Conservation (phyloP, 2,113 vertebrate genomes). For the Heliornis fulica region DNA sequence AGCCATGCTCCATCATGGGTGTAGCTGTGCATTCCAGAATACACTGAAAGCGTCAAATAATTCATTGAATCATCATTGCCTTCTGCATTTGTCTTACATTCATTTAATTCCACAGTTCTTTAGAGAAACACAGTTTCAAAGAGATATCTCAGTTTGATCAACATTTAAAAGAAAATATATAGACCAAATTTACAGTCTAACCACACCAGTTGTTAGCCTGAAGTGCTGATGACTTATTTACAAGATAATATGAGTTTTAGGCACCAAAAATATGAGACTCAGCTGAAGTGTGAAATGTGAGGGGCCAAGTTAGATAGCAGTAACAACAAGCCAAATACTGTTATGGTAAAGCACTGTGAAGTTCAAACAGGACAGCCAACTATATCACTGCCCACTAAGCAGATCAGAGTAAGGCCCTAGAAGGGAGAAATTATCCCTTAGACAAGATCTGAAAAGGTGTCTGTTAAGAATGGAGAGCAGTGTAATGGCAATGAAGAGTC, state of each 20-base stretch:
- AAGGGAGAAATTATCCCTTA: background rate
- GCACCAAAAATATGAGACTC: background rate
- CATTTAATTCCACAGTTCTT: background rate
- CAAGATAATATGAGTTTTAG: background rate
- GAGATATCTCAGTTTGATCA: background rate
- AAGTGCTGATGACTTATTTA: background rate
- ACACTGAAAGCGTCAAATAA: background rate
- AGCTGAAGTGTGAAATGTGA: background rate
- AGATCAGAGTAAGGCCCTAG: too few species aligned
- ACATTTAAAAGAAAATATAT: background rate
- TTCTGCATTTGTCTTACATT: background rate
- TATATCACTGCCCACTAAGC: background rate
- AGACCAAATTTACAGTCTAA: background rate
- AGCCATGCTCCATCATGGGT: background rate
- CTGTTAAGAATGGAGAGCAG: background rate
- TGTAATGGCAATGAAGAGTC: background rate
- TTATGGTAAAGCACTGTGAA: background rate
- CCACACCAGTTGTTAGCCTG: background rate
- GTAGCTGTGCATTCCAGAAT: background rate
- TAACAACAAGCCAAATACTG: background rate
- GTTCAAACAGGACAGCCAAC: background rate
- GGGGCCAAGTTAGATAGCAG: background rate
- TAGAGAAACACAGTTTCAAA: background rate
- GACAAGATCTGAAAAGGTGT: background rate
- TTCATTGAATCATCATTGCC: background rate